These are phyloP conservation scores for Desoria tigrina DNA, from an alignment of 2,888 invertebrate species.

Conservation along the genomic window DNA sequence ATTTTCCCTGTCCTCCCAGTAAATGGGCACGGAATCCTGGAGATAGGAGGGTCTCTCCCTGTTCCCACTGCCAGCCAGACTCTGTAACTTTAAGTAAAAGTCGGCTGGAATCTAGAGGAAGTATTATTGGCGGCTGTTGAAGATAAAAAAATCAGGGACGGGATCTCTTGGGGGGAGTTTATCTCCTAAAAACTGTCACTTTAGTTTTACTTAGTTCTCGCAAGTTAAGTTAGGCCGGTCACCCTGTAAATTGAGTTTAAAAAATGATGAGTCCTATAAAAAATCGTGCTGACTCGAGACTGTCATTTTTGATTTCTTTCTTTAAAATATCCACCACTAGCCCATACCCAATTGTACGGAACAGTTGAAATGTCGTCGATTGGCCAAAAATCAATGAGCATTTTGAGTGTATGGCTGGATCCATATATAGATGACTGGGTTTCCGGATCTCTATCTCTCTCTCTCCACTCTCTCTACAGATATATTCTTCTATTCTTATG, in stretches of 20 bases:
- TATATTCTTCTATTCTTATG: too few relatives aligned
- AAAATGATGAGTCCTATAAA: constrained; percentile 45
- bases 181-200: constrained; percentile 33
- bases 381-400: constrained; percentile 35
- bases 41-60: constrained; percentile 10
- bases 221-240: constrained; percentile 40
- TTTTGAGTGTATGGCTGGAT: constrained; percentile 7
- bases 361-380: constrained; percentile 18
- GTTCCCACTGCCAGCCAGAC: not conserved
- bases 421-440: not conserved
- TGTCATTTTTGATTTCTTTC: constrained; percentile 35
- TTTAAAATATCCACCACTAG: constrained; percentile 24
- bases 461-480: too few relatives aligned
- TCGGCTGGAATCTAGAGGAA: not conserved
- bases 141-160: constrained; percentile 23
- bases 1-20: constrained; percentile 10
- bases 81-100: not conserved
- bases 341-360: constrained; percentile 1
- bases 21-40: constrained; percentile 9
- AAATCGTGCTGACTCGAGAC: constrained; percentile 18
- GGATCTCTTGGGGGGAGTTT: constrained; percentile 28
- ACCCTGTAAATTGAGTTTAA: constrained; percentile 47
- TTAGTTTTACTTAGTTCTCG: constrained; percentile 22
- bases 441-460: too few relatives aligned
- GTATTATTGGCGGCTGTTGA: constrained; percentile 20